Base-by-base conservation (phyloP, 1,140 invertebrate species). In the Camponotus vicinus region DNA sequence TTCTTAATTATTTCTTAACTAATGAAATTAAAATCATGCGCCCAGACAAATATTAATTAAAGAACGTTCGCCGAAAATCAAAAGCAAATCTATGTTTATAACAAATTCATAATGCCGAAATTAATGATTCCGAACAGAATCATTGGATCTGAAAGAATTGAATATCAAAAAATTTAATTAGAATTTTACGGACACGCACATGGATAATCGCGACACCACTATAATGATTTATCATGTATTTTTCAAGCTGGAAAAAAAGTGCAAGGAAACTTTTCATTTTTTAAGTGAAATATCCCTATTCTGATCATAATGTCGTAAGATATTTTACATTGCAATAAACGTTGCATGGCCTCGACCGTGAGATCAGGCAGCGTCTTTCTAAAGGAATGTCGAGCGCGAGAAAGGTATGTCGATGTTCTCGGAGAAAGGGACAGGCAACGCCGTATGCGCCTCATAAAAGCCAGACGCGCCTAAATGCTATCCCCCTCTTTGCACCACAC, bases 381-480 rank as follows among this genome's bases (percentile, higher is more conserved):
- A 45, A 52, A 66, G 42, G 84, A 88, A 89, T 82, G 71, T 15
- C 9, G 34, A 70, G 8, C 59, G 42, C 37, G 8, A 67, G 78
- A 63, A 52, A 52, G 57, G 42, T 57, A 49, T 45, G 37, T 11
- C 32, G 77, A 49, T 11, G 27, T 49, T 55, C 66, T 8, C 42
- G 8, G 32, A 52, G 45, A 64, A 21, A 13, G 45, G 42, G 18
- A 67, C 52, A 42, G 52, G 21, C 61, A 64, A 79, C 66, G 52
- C 55, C 66, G 85, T 90, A 78, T 77, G 84, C 75, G 87, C 18
- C 66, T 90, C 91, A 84, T 91, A 91, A 92, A 92, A 90, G 45
- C 76, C 87, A 86, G 89, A 86, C 86, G 77, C 57, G 77, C 63
- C 82, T 77, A 90, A 92, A 87, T 49, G 73, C 66, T 69, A 37